Conservation (phyloP, 2,888 invertebrate genomes). For the Frankliniella intonsa region DNA sequence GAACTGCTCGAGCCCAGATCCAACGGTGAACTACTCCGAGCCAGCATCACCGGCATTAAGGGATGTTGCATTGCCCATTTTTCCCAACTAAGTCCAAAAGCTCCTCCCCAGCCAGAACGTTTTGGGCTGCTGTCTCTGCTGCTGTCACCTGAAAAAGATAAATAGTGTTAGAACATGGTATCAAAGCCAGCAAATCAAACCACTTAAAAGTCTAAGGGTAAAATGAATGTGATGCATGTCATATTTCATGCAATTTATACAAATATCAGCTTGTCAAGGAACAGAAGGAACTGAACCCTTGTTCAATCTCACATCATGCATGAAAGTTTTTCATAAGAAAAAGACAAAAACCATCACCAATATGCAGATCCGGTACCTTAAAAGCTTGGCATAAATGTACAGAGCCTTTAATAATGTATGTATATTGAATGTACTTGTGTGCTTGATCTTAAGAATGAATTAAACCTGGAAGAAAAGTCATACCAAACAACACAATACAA, state of each 20-base stretch:
- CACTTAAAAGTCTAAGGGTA: too few relatives aligned
- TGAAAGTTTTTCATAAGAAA: background rate
- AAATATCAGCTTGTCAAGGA: too few relatives aligned
- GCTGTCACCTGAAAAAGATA: background rate
- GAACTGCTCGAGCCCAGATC: background rate
- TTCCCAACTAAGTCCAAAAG: background rate
- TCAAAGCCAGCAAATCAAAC: background rate
- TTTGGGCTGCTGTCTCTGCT: constrained; percentile 5
- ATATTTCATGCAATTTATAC: too few relatives aligned
- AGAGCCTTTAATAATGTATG: too few relatives aligned
- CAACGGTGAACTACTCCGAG: background rate
- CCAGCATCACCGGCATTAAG: background rate
- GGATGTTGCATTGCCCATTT: constrained; percentile 19
- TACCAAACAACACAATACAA: too few relatives aligned
- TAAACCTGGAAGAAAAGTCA: too few relatives aligned
- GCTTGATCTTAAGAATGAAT: too few relatives aligned
- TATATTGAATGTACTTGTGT: too few relatives aligned
- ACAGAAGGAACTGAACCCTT: background rate
- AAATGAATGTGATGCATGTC: too few relatives aligned
- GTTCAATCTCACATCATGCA: background rate
- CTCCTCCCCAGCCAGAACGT: background rate
- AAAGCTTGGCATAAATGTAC: too few relatives aligned
- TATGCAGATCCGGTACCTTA: too few relatives aligned
- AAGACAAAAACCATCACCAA: background rate
- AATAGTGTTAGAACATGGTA: background rate